phyloP scores from a whole-genome alignment of 2,888 invertebrate species.

The Macrosiphum euphorbiae region DNA sequence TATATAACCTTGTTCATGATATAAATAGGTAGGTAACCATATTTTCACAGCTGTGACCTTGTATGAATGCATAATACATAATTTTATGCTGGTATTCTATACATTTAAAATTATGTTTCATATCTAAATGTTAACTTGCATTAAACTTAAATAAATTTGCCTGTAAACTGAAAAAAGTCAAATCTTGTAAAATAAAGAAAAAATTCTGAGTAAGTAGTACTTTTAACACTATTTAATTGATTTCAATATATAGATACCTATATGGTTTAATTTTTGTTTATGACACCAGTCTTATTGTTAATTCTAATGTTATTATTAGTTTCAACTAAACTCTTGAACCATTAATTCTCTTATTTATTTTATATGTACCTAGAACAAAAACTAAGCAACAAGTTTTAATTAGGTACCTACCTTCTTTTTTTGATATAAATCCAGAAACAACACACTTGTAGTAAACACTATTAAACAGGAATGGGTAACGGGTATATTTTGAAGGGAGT shows the following conservation, averaged over 20 bases:
- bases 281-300: background rate
- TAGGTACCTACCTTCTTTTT: background rate
- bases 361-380: background rate
- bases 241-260: background rate
- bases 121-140: background rate
- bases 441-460: background rate
- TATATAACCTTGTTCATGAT: constrained; percentile 55
- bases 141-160: background rate
- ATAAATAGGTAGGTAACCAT: constrained; percentile 46
- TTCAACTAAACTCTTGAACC: background rate
- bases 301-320: background rate
- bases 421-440: background rate
- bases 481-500: background rate
- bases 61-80: constrained; percentile 18
- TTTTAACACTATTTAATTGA: background rate
- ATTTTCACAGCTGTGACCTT: constrained; percentile 61
- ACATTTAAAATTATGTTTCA: constrained; percentile 7
- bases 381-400: background rate
- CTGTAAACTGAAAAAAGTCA: background rate
- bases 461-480: background rate
- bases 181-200: background rate
- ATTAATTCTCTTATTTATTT: background rate
- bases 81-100: constrained; percentile 8
- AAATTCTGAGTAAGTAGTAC: background rate
- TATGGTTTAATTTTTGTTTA: background rate